A percentile compares a stretch with the other conserved stretches of the same genome.
Evolutionary conservation across 2,888 invertebrate species (phyloP).

Genomic region (Volucella bombylans): DNA sequence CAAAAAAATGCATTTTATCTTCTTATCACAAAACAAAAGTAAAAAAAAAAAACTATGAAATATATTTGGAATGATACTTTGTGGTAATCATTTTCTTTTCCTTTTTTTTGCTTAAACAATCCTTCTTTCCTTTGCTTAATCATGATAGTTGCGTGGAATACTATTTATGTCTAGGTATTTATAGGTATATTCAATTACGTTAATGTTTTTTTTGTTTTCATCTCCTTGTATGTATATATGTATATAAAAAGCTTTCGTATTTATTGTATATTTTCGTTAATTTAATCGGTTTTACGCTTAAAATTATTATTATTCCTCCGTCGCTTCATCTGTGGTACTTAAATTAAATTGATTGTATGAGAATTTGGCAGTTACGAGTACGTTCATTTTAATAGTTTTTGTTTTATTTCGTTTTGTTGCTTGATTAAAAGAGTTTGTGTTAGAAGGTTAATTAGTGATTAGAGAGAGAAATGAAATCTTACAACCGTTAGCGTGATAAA

Average conservation of each 20-base stretch:
- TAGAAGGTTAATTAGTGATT: slow-evolving; percentile 30
- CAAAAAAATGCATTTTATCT: slow-evolving; percentile 58
- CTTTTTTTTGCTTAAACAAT: slow-evolving; percentile 30
- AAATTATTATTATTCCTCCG: slow-evolving; percentile 47
- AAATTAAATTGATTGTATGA: slow-evolving; percentile 71
- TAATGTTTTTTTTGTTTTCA: slow-evolving; percentile 42
- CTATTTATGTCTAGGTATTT: slow-evolving; percentile 7
- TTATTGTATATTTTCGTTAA: slow-evolving; percentile 70
- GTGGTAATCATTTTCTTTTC: slow-evolving; percentile 59
- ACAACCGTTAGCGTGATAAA: slow-evolving; percentile 65
- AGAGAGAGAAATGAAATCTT: slow-evolving; percentile 37
- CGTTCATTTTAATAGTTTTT: slow-evolving; percentile 33
- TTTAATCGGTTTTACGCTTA: slow-evolving; percentile 65
- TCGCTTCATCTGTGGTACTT: slow-evolving; percentile 30
- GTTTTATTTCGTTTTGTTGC: slow-evolving; percentile 1
- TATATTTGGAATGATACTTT: slow-evolving; percentile 74
- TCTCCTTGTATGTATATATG: slow-evolving; percentile 12
- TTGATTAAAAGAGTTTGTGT: slow-evolving; percentile 8
- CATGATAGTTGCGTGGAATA: slow-evolving; percentile 49
- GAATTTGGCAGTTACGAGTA: slow-evolving; percentile 67
- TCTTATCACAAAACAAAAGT: slow-evolving; percentile 69
- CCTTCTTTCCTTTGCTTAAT: slow-evolving; percentile 49
- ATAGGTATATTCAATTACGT: slow-evolving; percentile 51
- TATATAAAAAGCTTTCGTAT: slow-evolving; percentile 71
- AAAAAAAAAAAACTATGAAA: slow-evolving; percentile 70